Conservation (phyloP, 1,140 invertebrate species). For the Vanessa atalanta region DNA sequence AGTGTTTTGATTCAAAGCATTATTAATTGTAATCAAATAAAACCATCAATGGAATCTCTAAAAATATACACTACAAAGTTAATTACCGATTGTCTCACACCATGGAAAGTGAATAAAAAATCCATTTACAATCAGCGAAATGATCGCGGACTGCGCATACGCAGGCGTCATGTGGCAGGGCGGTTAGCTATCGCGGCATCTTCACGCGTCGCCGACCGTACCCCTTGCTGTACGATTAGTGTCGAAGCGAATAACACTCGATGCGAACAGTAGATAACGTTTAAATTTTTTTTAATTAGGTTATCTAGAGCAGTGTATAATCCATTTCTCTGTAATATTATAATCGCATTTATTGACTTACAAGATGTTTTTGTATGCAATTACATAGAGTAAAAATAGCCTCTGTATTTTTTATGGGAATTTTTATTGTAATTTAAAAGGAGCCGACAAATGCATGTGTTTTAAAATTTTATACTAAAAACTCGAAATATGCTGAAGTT, state of each 20-base stretch:
- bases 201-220: slow-evolving; percentile 62
- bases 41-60: not conserved
- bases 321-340: not conserved
- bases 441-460: no score
- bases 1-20: not conserved
- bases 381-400: not conserved
- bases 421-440: no score
- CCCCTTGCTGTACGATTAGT: slow-evolving; percentile 45
- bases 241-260: slow-evolving; percentile 34
- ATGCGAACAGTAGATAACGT: slow-evolving; percentile 33
- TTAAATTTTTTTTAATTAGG: slow-evolving; percentile 27
- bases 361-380: slow-evolving; percentile 1
- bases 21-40: not conserved
- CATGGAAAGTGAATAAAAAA: slow-evolving; percentile 32
- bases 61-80: not conserved
- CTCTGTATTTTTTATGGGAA: no score
- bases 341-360: slow-evolving; percentile 8
- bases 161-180: slow-evolving; percentile 62
- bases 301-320: slow-evolving; percentile 18
- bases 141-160: slow-evolving; percentile 37
- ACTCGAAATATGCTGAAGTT: no score
- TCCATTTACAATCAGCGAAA: slow-evolving; percentile 40
- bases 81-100: slow-evolving; percentile 20
- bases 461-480: no score
- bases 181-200: slow-evolving; percentile 68